phyloP scores from a whole-genome alignment of 2,888 invertebrate species.

The Herminia tarsipennalis region DNA sequence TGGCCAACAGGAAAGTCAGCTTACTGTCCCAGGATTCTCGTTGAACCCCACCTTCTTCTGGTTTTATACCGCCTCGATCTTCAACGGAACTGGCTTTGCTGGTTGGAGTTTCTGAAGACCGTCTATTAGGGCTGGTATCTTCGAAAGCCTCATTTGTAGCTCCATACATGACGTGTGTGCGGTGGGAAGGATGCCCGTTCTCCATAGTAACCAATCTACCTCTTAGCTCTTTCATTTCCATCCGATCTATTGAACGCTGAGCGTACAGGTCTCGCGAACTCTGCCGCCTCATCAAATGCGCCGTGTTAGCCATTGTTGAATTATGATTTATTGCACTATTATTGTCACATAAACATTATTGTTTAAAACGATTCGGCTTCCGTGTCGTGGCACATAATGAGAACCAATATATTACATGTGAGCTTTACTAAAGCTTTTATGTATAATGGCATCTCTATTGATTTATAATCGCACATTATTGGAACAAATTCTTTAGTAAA shows the following conservation, averaged over 20 bases:
- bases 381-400: slow-evolving; percentile 75
- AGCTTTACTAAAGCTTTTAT: slow-evolving; percentile 52
- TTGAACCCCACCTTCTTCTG: slow-evolving; percentile 90
- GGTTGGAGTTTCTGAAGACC: slow-evolving; percentile 75
- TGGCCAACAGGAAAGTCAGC: slow-evolving; percentile 95
- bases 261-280: slow-evolving; percentile 94
- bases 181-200: slow-evolving; percentile 84
- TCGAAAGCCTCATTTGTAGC: slow-evolving; percentile 94
- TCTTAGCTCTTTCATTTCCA: slow-evolving; percentile 94
- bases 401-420: slow-evolving; percentile 60
- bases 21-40: slow-evolving; percentile 97
- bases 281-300: slow-evolving; percentile 94
- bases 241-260: slow-evolving; percentile 92
- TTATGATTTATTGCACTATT: slow-evolving; percentile 39
- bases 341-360: slow-evolving; percentile 50
- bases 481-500: not conserved
- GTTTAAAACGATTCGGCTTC: slow-evolving; percentile 63
- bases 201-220: slow-evolving; percentile 91
- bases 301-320: slow-evolving; percentile 93
- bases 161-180: slow-evolving; percentile 89
- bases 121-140: slow-evolving; percentile 77
- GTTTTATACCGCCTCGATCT: slow-evolving; percentile 87
- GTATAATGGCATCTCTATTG: slow-evolving; percentile 45
- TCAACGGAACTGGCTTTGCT: slow-evolving; percentile 88
- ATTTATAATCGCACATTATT: slow-evolving; percentile 59